Conservation (phyloP, 2,113 vertebrate genomes). For the Myxocyprinus asiaticus region DNA sequence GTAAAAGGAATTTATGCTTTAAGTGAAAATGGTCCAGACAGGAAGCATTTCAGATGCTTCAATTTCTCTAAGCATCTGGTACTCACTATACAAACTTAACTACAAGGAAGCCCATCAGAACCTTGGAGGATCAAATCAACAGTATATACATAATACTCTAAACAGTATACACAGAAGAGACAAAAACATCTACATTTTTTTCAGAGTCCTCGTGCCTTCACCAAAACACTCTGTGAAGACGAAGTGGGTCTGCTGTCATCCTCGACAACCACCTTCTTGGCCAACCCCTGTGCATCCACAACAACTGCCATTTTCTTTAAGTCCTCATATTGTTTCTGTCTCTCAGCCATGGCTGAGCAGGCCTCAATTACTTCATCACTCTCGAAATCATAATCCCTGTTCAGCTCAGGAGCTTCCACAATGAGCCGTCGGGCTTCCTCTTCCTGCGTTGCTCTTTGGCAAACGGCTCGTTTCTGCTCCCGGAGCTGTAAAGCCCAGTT, state of each 20-base stretch:
- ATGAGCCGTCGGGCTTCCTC: constrained; percentile 62
- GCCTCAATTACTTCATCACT: constrained; percentile 92
- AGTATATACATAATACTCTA: not conserved
- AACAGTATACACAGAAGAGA: not conserved
- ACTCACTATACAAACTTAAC: not conserved
- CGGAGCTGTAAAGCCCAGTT: constrained; percentile 83
- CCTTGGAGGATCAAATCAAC: too few species aligned
- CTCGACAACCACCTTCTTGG: constrained; percentile 71
- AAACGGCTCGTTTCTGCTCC: constrained; percentile 73
- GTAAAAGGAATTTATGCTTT: not conserved
- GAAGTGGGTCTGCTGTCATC: constrained; percentile 58
- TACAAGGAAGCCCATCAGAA: not conserved
- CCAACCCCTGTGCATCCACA: constrained; percentile 80
- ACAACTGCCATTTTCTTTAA: constrained; percentile 75
- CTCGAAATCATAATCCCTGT: constrained; percentile 95
- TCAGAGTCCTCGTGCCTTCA: constrained; percentile 81
- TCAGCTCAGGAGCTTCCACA: constrained; percentile 73
- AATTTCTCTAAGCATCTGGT: not conserved
- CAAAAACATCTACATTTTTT: not conserved
- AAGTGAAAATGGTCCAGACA: not conserved
- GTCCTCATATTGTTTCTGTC: constrained; percentile 76
- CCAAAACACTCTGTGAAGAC: constrained; percentile 74
- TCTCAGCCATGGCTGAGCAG: constrained; percentile 88
- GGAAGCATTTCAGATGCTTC: not conserved
- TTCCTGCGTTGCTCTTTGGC: constrained; percentile 66